Evolutionary conservation across 2,888 invertebrate genomes (phyloP).

Genomic region (Hypolimnas misippus): DNA sequence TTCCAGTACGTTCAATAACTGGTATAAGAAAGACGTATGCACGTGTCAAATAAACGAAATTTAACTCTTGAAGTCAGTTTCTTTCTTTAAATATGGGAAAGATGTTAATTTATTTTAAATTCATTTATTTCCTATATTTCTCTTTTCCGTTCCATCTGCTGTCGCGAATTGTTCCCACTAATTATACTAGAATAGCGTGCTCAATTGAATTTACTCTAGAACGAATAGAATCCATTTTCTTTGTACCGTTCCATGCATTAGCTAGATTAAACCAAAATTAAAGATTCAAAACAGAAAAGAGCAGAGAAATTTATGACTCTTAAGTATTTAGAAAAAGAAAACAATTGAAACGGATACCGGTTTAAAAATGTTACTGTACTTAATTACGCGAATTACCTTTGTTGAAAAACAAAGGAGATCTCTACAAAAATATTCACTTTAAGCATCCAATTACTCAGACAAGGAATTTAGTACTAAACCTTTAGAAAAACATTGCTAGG

Average conservation of each 20-base stretch:
- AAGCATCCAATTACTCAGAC: not conserved
- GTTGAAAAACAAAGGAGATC: not conserved
- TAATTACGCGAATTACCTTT: not conserved
- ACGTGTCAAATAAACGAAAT: too few species aligned
- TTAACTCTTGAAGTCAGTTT: too few species aligned
- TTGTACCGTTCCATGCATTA: conserved; percentile 3
- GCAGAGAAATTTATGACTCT: not conserved
- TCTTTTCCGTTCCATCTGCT: not conserved
- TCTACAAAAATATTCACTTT: not conserved
- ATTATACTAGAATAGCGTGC: conserved; percentile 1
- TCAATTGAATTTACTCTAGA: conserved; percentile 12
- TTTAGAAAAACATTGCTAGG: not conserved
- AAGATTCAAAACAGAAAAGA: not conserved
- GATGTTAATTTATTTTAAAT: too few species aligned
- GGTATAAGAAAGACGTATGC: too few species aligned
- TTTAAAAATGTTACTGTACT: not conserved
- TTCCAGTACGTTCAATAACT: too few species aligned
- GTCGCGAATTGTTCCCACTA: not conserved
- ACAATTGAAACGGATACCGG: not conserved
- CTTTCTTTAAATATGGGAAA: too few species aligned
- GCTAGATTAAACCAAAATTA: not conserved
- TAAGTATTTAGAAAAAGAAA: not conserved
- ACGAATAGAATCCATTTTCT: conserved; percentile 6
- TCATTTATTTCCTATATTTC: too few species aligned
- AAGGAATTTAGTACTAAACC: not conserved